Conservation (phyloP, 2,888 invertebrate genomes). For the Tetheella fluctuosa region DNA sequence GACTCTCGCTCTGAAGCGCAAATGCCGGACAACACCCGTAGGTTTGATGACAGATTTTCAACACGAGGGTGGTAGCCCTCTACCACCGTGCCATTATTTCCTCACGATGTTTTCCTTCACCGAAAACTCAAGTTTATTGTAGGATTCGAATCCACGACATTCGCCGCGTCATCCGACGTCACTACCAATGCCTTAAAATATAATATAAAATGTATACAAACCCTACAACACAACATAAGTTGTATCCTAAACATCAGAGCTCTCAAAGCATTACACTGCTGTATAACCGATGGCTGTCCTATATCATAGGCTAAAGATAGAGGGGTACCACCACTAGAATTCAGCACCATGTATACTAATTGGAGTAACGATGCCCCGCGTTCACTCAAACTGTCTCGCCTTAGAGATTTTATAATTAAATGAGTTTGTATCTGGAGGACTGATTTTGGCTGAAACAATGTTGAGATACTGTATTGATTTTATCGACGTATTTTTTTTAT, state of each 20-base stretch:
- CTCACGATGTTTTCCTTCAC: no score
- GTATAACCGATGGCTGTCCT: slow-evolving; percentile 26
- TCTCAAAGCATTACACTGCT: slow-evolving; percentile 62
- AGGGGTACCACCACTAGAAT: slow-evolving; percentile 59
- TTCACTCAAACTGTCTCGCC: slow-evolving; percentile 59
- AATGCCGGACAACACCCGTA: no score
- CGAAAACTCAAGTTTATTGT: no score
- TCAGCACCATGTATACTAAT: slow-evolving; percentile 64
- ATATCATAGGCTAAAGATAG: slow-evolving; percentile 54
- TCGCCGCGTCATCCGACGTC: no score
- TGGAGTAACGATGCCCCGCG: slow-evolving; percentile 63
- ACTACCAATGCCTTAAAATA: not conserved
- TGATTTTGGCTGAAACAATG: slow-evolving; percentile 59
- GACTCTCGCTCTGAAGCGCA: no score
- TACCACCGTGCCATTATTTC: no score
- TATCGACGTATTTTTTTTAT: no score
- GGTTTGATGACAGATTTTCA: no score
- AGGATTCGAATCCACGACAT: no score
- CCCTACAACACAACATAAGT: slow-evolving; percentile 69
- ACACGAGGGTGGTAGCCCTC: no score
- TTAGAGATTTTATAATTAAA: slow-evolving; percentile 60
- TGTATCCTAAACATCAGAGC: slow-evolving; percentile 75
- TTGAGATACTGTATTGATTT: not conserved
- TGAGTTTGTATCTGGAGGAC: slow-evolving; percentile 66
- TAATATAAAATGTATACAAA: slow-evolving; percentile 38